These are phyloP conservation scores for Tetramorium bicarinatum DNA, from an alignment of 2,888 invertebrate genomes.

Conservation along the genomic window DNA sequence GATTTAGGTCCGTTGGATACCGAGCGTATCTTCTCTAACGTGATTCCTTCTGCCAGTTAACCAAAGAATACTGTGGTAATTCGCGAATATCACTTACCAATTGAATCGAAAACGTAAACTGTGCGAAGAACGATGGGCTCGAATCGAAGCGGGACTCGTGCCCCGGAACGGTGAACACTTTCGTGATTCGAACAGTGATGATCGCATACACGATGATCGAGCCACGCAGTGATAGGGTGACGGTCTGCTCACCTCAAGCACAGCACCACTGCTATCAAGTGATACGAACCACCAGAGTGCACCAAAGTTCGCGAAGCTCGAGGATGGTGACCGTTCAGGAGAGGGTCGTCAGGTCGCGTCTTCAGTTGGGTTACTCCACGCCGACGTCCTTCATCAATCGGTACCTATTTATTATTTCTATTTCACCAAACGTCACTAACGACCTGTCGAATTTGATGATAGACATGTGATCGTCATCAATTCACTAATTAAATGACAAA, in stretches of 20 bases:
- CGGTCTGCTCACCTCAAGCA: slow-evolving; percentile 71
- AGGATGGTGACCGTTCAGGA: slow-evolving; percentile 85
- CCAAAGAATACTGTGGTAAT: slow-evolving; percentile 68
- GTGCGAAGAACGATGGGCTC: slow-evolving; percentile 29
- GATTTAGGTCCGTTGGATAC: slow-evolving; percentile 78
- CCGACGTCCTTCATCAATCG: slow-evolving; percentile 85
- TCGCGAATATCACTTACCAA: slow-evolving; percentile 10
- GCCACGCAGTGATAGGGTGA: slow-evolving; percentile 79
- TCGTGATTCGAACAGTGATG: slow-evolving; percentile 47
- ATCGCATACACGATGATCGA: slow-evolving; percentile 83
- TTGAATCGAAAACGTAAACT: not conserved
- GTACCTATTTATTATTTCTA: slow-evolving; percentile 74
- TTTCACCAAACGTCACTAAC: slow-evolving; percentile 10
- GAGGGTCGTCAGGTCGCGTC: slow-evolving; percentile 84
- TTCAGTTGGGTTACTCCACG: slow-evolving; percentile 85
- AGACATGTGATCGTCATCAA: slow-evolving; percentile 3
- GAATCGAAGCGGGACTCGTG: slow-evolving; percentile 42
- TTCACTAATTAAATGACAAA: not conserved
- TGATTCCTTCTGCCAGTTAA: slow-evolving; percentile 62
- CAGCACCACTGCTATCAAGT: slow-evolving; percentile 83
- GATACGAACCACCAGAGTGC: slow-evolving; percentile 84
- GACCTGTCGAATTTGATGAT: not conserved
- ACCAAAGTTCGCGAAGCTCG: slow-evolving; percentile 82
- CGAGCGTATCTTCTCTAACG: slow-evolving; percentile 75
- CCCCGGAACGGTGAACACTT: slow-evolving; percentile 57